These are phyloP conservation scores for Lutjanus erythropterus DNA, from an alignment of 2,113 vertebrate genomes.

Conservation along the genomic window DNA sequence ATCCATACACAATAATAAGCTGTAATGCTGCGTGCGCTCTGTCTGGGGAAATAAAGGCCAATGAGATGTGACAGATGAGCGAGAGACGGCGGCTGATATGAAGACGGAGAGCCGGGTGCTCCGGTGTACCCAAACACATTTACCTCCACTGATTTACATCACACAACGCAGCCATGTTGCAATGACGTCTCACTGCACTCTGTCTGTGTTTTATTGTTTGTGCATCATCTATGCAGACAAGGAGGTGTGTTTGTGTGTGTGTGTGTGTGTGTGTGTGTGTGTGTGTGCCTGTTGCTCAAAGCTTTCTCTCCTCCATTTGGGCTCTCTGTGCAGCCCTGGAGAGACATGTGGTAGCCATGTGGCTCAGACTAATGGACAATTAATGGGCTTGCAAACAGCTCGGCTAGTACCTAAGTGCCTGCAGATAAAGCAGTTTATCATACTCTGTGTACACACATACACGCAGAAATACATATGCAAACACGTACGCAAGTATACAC, in stretches of 20 bases:
- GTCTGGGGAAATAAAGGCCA: constrained; percentile 55
- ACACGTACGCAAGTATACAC: neutral
- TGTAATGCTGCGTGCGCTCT: constrained; percentile 25
- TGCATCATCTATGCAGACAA: neutral
- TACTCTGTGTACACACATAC: constrained; percentile 17
- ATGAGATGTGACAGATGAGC: constrained; percentile 56
- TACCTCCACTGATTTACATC: constrained; percentile 18
- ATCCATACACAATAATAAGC: constrained; percentile 37
- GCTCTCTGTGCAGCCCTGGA: constrained; percentile 21
- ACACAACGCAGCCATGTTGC: neutral
- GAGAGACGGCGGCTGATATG: constrained; percentile 17
- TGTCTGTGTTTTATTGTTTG: constrained; percentile 12
- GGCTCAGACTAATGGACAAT: constrained; percentile 75
- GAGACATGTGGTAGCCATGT: constrained; percentile 53
- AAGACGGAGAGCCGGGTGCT: constrained; percentile 6
- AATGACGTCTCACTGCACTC: neutral
- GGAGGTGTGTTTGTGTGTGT: constrained; percentile 9
- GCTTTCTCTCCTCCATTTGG: constrained; percentile 41
- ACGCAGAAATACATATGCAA: constrained; percentile 23
- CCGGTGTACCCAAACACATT: constrained; percentile 1
- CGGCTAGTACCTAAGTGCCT: constrained; percentile 45
- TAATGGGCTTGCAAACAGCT: constrained; percentile 79
- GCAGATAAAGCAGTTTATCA: constrained; percentile 59
- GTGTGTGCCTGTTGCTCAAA: constrained; percentile 4
- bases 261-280: neutral